Evolutionary conservation across 2,797 vertebrate species (phyloP), one percentile per base, ranked within the genome.

Genomic region (Characodon lateralis): DNA sequence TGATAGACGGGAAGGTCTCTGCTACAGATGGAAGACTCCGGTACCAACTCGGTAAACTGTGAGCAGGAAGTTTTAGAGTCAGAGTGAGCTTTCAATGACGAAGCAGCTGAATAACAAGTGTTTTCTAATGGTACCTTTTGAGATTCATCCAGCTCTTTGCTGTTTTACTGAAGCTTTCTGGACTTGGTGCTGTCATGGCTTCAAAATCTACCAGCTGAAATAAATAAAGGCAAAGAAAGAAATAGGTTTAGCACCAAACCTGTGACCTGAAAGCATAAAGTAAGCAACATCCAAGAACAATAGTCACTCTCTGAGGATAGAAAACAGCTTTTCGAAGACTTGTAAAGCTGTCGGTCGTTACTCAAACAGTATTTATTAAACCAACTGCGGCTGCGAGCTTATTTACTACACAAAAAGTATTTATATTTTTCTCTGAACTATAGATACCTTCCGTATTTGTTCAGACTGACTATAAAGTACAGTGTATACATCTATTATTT

Each of bases 191-290:
- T 46, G 97, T 99, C 98, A 99, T 99, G 77, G 98, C 98, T 94
- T 99, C 98, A 90, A 99, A 99, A 86, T 99, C 98, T 84, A 99
- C 97, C 89, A 99, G 92, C 98, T 99, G 90, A 77, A 93, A 28
- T 12, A 0, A 89, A 5, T 53, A 26, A 10, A 73, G 10, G 43
- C 22, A 6, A 48, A 43, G 61, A 43, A 73, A 56, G 24, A 1
- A 72, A 35, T 10, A 16, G 13, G 22, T 39, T 55, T 4, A 39
- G 3, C 51, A 35, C n/a, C 2, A 65, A 65, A 31, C 9, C 9
- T 43, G 43, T 43, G 43, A 43, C 43, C 43, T 43, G 43, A 43
- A 43, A 43, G 43, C 3, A 43, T 43, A 43, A 9, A 43, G 43
- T 9, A 9, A 43, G 43, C 43, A 43, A 43, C 6, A 43, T 43